Base-by-base conservation (phyloP, 2,797 vertebrate species). In the Distichodus sexfasciatus region DNA sequence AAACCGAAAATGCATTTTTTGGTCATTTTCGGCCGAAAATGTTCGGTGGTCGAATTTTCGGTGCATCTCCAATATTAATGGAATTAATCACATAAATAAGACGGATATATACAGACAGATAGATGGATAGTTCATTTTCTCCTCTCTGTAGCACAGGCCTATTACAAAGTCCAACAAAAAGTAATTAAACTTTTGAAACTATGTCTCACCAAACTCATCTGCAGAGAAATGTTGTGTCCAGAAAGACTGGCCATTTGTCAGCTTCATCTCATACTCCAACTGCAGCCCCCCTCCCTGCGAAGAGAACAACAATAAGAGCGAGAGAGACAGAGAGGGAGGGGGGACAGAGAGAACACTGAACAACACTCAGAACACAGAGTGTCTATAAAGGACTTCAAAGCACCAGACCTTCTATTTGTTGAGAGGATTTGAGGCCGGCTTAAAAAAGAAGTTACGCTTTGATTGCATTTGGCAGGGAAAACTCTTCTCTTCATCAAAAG, bases 181-280 rank as follows among this genome's bases (percentile, higher is more conserved):
- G n/a, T n/a, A n/a, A n/a, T n/a, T n/a, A n/a, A n/a, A n/a, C n/a
- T n/a, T n/a, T 41, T 41, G 31, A 38, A 9, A 38, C 2, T 74
- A 71, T 74, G 72, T 53, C 93, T 91, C 80, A 97, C 95, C 95
- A 29, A 97, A 97, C 76, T 97, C 94, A 61, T 97, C 94, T 0
- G 95, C 95, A 0, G 95, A 97, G 85, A 97, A 96, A 86, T 97
- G 95, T 63, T 91, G 87, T 0, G 94, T 97, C 95, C 95, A 97
- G 80, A 97, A 96, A n/a, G 95, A 97, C 85, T 94, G 92, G 63
- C 95, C 95, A 0, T 97, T 97, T 74, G 94, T 95, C 75, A 97
- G 91, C 14, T 93, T 92, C 94, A 97, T 95, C 84, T 97, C 95
- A 0, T 96, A 97, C 79, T 96, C 92, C 84, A 97, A 81, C 84